A percentile compares a stretch with the other conserved stretches of the same genome.
Evolutionary conservation across 2,888 invertebrate genomes (phyloP).

Genomic region (Folsomia manolachei): DNA sequence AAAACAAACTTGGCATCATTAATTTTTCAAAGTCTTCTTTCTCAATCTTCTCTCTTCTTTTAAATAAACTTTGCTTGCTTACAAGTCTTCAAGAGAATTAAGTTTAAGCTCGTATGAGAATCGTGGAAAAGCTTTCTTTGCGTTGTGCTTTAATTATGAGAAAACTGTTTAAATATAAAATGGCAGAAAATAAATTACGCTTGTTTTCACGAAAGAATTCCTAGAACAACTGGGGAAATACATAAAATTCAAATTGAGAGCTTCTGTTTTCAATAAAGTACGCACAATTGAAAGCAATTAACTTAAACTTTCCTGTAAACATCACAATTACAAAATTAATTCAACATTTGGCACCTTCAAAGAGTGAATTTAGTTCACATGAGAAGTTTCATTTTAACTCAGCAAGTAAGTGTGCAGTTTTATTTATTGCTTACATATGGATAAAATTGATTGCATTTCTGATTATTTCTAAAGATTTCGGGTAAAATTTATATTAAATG

Average conservation of each 20-base stretch:
- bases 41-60: constrained; percentile 13
- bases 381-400: background rate
- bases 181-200: background rate
- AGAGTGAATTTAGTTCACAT: background rate
- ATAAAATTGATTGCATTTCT: background rate
- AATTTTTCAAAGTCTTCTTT: constrained; percentile 41
- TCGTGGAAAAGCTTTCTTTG: too few species aligned
- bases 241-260: background rate
- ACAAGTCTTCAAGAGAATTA: background rate
- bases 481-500: too few species aligned
- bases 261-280: too few species aligned
- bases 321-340: background rate
- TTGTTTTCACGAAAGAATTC: background rate
- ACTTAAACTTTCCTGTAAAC: background rate
- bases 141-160: constrained; percentile 13
- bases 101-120: background rate
- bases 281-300: background rate
- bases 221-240: background rate
- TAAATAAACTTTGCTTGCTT: background rate
- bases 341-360: constrained; percentile 11
- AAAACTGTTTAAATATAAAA: constrained; percentile 18
- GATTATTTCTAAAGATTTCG: too few species aligned
- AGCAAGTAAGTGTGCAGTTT: too few species aligned
- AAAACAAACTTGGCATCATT: constrained; percentile 47
- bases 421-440: background rate